Evolutionary conservation across 1,140 invertebrate species (phyloP).

Genomic region (Heliconius eleuchia): DNA sequence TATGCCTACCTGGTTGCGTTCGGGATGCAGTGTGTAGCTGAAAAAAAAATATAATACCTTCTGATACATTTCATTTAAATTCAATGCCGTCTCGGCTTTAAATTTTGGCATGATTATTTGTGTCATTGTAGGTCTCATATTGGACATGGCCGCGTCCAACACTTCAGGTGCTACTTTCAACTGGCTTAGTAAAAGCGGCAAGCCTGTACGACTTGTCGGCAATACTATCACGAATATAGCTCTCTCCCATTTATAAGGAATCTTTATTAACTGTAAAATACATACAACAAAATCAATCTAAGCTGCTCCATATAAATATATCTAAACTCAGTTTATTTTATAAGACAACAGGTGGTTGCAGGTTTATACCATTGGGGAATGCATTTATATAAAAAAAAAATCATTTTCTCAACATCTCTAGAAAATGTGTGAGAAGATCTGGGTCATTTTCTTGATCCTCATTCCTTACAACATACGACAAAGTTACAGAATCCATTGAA

Average conservation of each 20-base stretch:
- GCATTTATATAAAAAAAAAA: no score
- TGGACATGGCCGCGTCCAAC: conserved; percentile 43
- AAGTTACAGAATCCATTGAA: no score
- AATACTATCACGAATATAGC: conserved; percentile 55
- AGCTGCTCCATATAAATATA: no score
- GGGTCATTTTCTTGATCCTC: no score
- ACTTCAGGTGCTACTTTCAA: conserved; percentile 54
- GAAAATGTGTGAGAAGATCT: no score
- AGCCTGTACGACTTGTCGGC: conserved; percentile 45
- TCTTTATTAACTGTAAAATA: conserved; percentile 50
- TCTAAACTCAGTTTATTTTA: no score
- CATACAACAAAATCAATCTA: background rate
- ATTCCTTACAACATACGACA: no score
- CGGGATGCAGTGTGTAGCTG: no score
- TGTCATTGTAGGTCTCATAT: conserved; percentile 33
- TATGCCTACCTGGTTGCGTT: no score
- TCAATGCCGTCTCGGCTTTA: conserved; percentile 49
- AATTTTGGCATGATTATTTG: conserved; percentile 58
- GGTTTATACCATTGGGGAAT: no score
- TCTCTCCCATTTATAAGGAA: conserved; percentile 51
- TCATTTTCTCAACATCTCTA: no score
- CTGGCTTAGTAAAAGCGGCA: conserved; percentile 46
- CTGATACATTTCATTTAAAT: conserved; percentile 49
- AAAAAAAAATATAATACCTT: conserved; percentile 37
- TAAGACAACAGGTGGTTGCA: no score